Evolutionary conservation across 2,113 vertebrate genomes (phyloP).

Genomic region (Cryptotis parvus): DNA sequence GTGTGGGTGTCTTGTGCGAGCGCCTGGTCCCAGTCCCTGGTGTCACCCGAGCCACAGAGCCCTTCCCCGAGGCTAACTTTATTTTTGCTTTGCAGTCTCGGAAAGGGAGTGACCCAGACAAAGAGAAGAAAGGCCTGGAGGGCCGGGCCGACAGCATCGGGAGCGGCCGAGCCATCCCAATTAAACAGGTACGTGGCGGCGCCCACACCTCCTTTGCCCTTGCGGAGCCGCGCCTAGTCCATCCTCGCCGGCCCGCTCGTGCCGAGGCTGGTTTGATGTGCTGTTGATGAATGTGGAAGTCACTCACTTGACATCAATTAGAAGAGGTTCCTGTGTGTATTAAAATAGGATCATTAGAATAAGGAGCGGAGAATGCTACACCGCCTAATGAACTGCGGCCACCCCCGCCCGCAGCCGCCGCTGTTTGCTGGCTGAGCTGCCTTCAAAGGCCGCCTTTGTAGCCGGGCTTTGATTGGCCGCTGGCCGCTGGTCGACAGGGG

Average conservation of each 20-base stretch:
- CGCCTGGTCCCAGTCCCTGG: no score
- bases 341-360: conserved; percentile 97
- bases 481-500: conserved; percentile 85
- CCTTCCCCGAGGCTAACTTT: conserved; percentile 84
- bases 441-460: conserved; percentile 91
- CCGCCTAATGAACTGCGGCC: conserved; percentile 93
- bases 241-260: conserved; percentile 50
- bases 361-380: conserved; percentile 91
- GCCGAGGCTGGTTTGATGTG: conserved; percentile 88
- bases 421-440: conserved; percentile 84
- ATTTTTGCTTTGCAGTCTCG: conserved; percentile 93
- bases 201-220: neutral
- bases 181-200: conserved; percentile 96
- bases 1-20: no score
- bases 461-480: conserved; percentile 90
- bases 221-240: neutral
- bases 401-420: conserved; percentile 88
- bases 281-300: conserved; percentile 94
- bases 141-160: conserved; percentile 98
- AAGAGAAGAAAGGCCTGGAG: conserved; percentile 98
- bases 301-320: conserved; percentile 99
- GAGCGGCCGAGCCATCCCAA: conserved; percentile 98
- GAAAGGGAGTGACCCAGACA: conserved; percentile 97
- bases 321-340: conserved; percentile 93
- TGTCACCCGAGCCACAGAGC: neutral